These are phyloP conservation scores for Girardia tigrina DNA, from an alignment of 2,888 invertebrate species.

Conservation along the genomic window DNA sequence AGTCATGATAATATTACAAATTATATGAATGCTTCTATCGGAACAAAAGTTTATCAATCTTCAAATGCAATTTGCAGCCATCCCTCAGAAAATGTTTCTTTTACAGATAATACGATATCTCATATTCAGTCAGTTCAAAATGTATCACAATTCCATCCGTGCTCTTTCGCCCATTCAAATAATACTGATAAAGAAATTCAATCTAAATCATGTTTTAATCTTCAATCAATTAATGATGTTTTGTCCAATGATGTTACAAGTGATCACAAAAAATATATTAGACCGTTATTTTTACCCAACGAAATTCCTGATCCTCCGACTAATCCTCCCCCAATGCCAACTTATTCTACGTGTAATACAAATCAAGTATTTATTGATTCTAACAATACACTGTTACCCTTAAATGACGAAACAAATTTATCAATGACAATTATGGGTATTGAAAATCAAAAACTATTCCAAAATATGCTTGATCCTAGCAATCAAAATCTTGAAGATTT, in stretches of 20 bases:
- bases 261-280: slow-evolving; percentile 5
- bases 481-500: not conserved
- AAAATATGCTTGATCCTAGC: not conserved
- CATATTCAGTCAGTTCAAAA: not conserved
- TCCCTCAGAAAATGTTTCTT: not conserved
- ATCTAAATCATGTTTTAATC: slow-evolving; percentile 5
- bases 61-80: not conserved
- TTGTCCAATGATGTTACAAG: not conserved
- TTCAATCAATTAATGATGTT: not conserved
- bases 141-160: slow-evolving; percentile 11
- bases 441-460: not conserved
- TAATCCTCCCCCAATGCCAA: slow-evolving; percentile 8
- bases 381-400: not conserved
- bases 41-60: not conserved
- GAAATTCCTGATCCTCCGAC: slow-evolving; percentile 12
- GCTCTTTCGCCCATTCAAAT: not conserved
- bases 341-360: not conserved
- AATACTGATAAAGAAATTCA: not conserved
- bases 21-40: not conserved
- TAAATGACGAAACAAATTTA: slow-evolving; percentile 1
- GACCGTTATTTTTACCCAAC: not conserved
- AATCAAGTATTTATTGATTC: not conserved
- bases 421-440: not conserved
- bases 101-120: not conserved
- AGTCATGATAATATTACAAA: not conserved